These are phyloP conservation scores for Microplitis demolitor DNA, from an alignment of 1,140 invertebrate genomes.

Conservation along the genomic window DNA sequence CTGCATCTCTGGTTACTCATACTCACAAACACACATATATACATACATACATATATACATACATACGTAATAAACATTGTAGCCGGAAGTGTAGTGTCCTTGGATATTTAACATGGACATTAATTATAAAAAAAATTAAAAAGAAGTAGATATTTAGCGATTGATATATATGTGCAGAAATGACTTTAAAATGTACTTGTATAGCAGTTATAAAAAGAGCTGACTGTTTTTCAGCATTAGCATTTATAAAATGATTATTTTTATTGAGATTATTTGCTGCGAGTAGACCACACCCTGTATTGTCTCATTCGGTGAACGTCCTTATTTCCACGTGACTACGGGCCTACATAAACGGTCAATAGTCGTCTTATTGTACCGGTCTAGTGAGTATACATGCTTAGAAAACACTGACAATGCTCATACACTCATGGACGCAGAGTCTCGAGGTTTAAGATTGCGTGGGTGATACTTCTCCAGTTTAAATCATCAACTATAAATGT, in stretches of 20 bases:
- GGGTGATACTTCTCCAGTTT: background rate
- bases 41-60: too few species aligned
- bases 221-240: too few species aligned
- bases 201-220: too few species aligned
- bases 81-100: too few species aligned
- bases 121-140: too few species aligned
- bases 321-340: conserved; percentile 22
- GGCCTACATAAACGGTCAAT: conserved; percentile 20
- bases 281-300: conserved; percentile 13
- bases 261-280: background rate
- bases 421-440: background rate
- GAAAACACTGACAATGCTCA: background rate
- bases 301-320: conserved; percentile 15
- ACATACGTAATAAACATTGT: too few species aligned
- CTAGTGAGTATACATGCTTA: conserved; percentile 7
- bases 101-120: too few species aligned
- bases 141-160: too few species aligned
- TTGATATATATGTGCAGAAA: too few species aligned
- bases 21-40: too few species aligned
- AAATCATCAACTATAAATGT: background rate
- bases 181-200: too few species aligned
- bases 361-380: conserved; percentile 23
- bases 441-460: background rate
- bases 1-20: background rate
- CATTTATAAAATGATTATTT: conserved; percentile 6